Percentiles rank a stretch among this genome's conserved stretches.
These are phyloP conservation scores for Capitella teleta DNA, from an alignment of 1,140 invertebrate genomes.

Conservation along the genomic window DNA sequence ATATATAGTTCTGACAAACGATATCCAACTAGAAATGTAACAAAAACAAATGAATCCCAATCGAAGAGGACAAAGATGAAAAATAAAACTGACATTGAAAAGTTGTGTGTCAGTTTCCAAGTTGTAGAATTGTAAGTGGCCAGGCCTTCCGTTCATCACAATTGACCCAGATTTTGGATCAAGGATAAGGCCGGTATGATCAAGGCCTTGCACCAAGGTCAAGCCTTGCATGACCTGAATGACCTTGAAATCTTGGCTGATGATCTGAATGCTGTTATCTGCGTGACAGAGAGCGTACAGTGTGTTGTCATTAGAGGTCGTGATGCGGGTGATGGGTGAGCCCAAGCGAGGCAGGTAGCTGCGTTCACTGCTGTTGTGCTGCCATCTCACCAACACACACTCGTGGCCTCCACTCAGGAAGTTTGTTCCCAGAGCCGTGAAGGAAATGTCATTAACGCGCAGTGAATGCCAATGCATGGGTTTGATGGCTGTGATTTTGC, in stretches of 20 bases:
- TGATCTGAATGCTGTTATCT: constrained; percentile 63
- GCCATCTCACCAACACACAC: constrained; percentile 70
- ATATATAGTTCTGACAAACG: constrained; percentile 58
- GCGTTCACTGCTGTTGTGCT: constrained; percentile 40
- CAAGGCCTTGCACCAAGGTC: constrained; percentile 25
- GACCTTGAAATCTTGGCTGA: constrained; percentile 51
- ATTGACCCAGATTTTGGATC: constrained; percentile 57
- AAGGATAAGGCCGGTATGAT: constrained; percentile 53
- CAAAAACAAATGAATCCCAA: constrained; percentile 5
- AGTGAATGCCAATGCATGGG: too few relatives aligned
- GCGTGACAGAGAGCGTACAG: constrained; percentile 55
- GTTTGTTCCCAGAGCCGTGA: constrained; percentile 48
- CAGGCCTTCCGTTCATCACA: constrained; percentile 63
- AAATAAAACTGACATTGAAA: constrained; percentile 56
- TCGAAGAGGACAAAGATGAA: background rate
- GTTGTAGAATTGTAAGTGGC: constrained; percentile 71
- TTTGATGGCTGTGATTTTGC: too few relatives aligned
- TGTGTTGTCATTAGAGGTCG: constrained; percentile 53
- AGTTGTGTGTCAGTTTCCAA: constrained; percentile 54
- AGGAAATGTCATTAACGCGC: too few relatives aligned
- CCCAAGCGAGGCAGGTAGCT: constrained; percentile 63
- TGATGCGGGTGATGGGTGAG: constrained; percentile 56
- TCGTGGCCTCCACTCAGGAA: constrained; percentile 69
- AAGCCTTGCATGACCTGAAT: constrained; percentile 53
- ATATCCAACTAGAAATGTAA: constrained; percentile 58